phyloP scores from a whole-genome alignment of 2,888 invertebrate genomes.

The Lasioglossum villosulum region DNA sequence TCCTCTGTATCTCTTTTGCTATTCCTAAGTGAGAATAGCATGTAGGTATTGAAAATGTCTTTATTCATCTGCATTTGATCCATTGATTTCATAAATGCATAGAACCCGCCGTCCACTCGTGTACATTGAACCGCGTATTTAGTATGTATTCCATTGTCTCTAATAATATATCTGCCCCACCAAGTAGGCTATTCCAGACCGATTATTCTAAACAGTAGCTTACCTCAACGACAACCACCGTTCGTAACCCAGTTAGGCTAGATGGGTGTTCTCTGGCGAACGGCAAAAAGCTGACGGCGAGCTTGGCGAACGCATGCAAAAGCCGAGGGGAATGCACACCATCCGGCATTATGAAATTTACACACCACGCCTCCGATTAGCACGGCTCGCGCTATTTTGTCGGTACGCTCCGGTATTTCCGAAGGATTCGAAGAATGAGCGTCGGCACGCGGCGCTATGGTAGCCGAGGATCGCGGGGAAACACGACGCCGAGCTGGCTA shows the following conservation, averaged over 20 bases:
- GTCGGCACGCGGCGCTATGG: constrained; percentile 52
- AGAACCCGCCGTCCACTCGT: too few species aligned
- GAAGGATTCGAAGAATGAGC: constrained; percentile 69
- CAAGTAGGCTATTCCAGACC: not conserved
- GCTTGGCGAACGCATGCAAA: constrained; percentile 15
- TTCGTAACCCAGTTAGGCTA: not conserved
- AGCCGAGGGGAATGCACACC: constrained; percentile 46
- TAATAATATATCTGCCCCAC: not conserved
- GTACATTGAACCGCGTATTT: not conserved
- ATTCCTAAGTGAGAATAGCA: too few species aligned
- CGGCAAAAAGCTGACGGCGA: not conserved
- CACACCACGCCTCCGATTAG: constrained; percentile 62
- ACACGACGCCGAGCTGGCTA: constrained; percentile 3
- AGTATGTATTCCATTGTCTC: not conserved
- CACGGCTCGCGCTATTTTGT: constrained; percentile 44
- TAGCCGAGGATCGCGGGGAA: constrained; percentile 38
- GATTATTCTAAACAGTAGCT: not conserved
- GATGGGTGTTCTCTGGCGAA: not conserved
- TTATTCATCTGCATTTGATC: too few species aligned
- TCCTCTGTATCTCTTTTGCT: too few species aligned
- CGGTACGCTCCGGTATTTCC: constrained; percentile 65
- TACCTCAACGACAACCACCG: not conserved
- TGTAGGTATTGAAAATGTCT: too few species aligned
- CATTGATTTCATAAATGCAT: too few species aligned
- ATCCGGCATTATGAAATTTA: constrained; percentile 57